Evolutionary conservation across 2,888 invertebrate species (phyloP).

Genomic region (Apamea crenata): DNA sequence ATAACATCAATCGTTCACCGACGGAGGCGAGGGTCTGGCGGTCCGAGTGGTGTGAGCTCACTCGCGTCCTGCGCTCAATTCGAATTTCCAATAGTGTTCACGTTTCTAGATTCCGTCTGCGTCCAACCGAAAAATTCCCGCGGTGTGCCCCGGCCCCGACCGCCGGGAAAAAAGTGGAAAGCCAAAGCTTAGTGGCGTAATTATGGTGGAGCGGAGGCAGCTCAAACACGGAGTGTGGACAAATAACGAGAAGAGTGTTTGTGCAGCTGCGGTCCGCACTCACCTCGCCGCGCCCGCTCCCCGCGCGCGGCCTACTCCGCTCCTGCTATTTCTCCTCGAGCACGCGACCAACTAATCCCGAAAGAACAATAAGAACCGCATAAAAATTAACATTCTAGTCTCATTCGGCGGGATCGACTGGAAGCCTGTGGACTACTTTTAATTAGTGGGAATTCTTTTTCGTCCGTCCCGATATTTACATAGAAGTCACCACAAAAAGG

Average conservation of each 20-base stretch:
- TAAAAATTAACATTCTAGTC: constrained; percentile 83
- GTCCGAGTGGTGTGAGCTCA: constrained; percentile 37
- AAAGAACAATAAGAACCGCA: constrained; percentile 77
- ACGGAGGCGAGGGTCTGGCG: constrained; percentile 63
- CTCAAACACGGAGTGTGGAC: constrained; percentile 82
- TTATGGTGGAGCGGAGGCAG: constrained; percentile 79
- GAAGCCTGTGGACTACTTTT: constrained; percentile 81
- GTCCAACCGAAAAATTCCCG: constrained; percentile 76
- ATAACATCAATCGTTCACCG: constrained; percentile 76
- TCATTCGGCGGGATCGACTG: constrained; percentile 79
- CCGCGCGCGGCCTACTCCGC: constrained; percentile 62
- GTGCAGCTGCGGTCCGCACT: constrained; percentile 80
- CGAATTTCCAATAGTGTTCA: constrained; percentile 77
- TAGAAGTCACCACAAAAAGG: constrained; percentile 87
- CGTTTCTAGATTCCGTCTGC: constrained; percentile 76
- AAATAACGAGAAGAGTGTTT: constrained; percentile 86
- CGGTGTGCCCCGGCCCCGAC: constrained; percentile 66
- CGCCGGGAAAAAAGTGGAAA: constrained; percentile 77
- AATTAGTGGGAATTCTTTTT: constrained; percentile 85
- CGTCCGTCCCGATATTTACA: constrained; percentile 84
- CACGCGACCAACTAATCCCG: constrained; percentile 76
- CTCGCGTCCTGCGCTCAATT: constrained; percentile 73
- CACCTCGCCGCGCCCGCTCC: constrained; percentile 61
- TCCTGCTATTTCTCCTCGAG: constrained; percentile 71
- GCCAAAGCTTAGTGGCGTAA: constrained; percentile 83